These are phyloP conservation scores for Temnothorax curvispinosus DNA, from an alignment of 1,140 invertebrate species.

Conservation along the genomic window DNA sequence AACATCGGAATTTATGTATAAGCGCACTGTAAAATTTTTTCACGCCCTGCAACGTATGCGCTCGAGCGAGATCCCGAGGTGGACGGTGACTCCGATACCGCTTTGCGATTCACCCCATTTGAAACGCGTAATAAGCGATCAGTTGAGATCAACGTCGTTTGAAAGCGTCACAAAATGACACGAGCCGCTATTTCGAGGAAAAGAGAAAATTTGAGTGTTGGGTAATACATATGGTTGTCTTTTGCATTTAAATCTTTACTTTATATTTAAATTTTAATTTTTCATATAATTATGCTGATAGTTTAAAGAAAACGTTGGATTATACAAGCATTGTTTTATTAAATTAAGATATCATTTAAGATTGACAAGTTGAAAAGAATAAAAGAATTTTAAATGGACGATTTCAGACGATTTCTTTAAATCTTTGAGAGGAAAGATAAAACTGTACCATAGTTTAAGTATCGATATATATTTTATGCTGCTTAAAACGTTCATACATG, in stretches of 20 bases:
- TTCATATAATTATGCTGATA: background rate
- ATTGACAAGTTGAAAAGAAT: background rate
- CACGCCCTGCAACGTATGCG: conserved; percentile 16
- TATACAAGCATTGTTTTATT: background rate
- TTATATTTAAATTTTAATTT: background rate
- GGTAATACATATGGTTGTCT: background rate
- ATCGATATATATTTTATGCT: background rate
- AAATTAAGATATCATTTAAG: background rate
- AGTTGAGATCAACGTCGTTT: background rate
- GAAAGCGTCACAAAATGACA: background rate
- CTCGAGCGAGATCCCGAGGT: background rate
- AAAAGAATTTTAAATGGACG: background rate
- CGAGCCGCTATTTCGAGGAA: background rate
- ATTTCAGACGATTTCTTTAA: background rate
- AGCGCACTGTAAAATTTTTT: background rate
- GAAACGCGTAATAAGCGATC: background rate
- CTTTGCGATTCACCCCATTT: background rate
- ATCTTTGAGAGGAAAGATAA: background rate
- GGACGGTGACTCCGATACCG: conserved; percentile 8
- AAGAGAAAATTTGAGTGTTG: background rate
- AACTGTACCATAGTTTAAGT: background rate
- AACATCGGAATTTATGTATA: conserved; percentile 51
- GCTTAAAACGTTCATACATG: background rate
- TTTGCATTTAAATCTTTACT: background rate
- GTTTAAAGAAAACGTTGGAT: background rate